Evolutionary conservation across 2,113 vertebrate genomes (phyloP).

Genomic region (Hyaena hyaena): DNA sequence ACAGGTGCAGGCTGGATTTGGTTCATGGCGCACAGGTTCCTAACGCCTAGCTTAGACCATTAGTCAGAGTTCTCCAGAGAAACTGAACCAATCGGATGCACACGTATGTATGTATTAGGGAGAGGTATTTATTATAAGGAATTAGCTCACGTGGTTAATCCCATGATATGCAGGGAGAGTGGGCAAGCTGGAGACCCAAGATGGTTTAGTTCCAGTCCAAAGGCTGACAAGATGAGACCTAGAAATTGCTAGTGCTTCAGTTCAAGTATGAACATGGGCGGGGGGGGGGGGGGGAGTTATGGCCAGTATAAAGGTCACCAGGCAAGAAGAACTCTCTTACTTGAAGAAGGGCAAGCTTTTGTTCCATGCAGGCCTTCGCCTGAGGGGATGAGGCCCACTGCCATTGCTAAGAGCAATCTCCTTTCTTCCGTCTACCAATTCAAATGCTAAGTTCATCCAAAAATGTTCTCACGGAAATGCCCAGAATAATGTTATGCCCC

Average conservation of each 20-base stretch:
- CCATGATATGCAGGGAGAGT: not conserved
- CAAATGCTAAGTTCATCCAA: not conserved
- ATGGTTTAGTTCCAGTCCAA: not conserved
- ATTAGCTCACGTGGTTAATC: fast-evolving
- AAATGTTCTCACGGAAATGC: not conserved
- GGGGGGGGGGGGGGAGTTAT: not conserved
- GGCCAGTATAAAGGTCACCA: not conserved
- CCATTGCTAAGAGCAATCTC: not conserved
- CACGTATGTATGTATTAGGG: not conserved
- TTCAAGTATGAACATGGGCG: not conserved
- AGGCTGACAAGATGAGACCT: not conserved
- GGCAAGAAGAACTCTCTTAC: not conserved
- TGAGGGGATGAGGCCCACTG: not conserved
- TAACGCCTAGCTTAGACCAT: not conserved
- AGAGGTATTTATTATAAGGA: not conserved
- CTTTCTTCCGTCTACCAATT: not conserved
- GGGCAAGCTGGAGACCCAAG: not conserved
- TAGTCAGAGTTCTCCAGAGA: not conserved
- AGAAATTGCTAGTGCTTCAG: not conserved
- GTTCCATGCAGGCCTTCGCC: not conserved
- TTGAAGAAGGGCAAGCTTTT: fast-evolving
- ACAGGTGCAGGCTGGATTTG: not conserved
- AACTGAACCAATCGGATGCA: not conserved
- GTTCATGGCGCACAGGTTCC: no score
- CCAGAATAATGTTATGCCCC: not conserved